These are phyloP conservation scores for Mythimna pallens DNA, from an alignment of 2,888 invertebrate genomes.

Conservation along the genomic window DNA sequence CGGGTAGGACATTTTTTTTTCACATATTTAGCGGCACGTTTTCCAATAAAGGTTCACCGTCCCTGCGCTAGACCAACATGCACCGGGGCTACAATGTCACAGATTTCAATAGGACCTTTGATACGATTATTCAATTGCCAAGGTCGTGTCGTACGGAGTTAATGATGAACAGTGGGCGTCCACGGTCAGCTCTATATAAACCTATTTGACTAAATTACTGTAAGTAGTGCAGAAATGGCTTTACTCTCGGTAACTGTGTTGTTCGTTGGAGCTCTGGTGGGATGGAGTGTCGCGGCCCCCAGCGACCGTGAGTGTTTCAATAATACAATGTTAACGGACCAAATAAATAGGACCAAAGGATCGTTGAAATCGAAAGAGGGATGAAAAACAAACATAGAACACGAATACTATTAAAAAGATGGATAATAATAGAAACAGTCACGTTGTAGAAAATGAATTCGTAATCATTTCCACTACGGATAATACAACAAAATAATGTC, in stretches of 20 bases:
- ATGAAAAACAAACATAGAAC: slow-evolving; percentile 9
- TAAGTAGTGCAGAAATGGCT: slow-evolving; percentile 81
- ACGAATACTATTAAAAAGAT: neutral
- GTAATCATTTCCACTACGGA: neutral
- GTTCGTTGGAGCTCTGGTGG: slow-evolving; percentile 68
- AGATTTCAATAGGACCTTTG: slow-evolving; percentile 54
- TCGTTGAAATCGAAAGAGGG: slow-evolving; percentile 15
- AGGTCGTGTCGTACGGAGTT: slow-evolving; percentile 81
- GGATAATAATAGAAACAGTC: neutral
- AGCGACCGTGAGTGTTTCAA: slow-evolving; percentile 81
- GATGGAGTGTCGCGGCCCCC: slow-evolving; percentile 69
- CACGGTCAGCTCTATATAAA: slow-evolving; percentile 85
- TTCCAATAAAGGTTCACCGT: too few species aligned
- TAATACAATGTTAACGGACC: slow-evolving; percentile 33
- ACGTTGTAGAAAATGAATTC: neutral
- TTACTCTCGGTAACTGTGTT: slow-evolving; percentile 74
- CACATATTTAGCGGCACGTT: too few species aligned
- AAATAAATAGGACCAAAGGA: slow-evolving; percentile 34
- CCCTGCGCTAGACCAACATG: slow-evolving; percentile 20
- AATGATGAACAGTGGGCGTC: slow-evolving; percentile 84
- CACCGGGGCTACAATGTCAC: slow-evolving; percentile 47
- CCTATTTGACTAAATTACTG: slow-evolving; percentile 77
- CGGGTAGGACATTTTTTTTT: too few species aligned
- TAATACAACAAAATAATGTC: neutral
- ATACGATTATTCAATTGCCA: slow-evolving; percentile 80